A percentile compares a stretch with the other conserved stretches of the same genome.
These are phyloP conservation scores for Lasius fuliginosus DNA, from an alignment of 2,888 invertebrate genomes.

Conservation along the genomic window DNA sequence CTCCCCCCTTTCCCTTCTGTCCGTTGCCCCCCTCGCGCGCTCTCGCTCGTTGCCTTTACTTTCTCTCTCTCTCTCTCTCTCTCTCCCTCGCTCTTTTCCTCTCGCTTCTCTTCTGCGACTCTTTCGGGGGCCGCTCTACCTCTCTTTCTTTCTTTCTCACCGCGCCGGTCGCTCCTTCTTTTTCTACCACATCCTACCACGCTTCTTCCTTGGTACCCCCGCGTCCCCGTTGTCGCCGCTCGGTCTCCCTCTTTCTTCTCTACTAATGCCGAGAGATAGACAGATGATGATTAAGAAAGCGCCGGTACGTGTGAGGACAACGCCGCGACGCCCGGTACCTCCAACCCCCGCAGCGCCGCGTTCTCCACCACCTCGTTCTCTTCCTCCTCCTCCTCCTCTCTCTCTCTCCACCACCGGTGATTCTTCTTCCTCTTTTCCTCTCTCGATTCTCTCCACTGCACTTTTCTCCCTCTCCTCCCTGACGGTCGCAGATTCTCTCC, in stretches of 20 bases:
- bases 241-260: slow-evolving; percentile 71
- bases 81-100: slow-evolving; percentile 56
- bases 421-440: slow-evolving; percentile 53
- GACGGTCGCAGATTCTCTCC: slow-evolving; percentile 49
- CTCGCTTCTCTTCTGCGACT: slow-evolving; percentile 57
- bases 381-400: slow-evolving; percentile 2
- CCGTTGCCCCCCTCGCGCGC: slow-evolving; percentile 56
- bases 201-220: slow-evolving; percentile 47
- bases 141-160: slow-evolving; percentile 65
- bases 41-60: slow-evolving; percentile 56
- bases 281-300: slow-evolving; percentile 86
- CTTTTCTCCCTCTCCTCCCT: slow-evolving; percentile 15
- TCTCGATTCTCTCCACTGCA: slow-evolving; percentile 41
- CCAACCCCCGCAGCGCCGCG: slow-evolving; percentile 39
- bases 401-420: slow-evolving; percentile 29
- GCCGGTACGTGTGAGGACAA: slow-evolving; percentile 84
- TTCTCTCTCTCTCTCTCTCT: slow-evolving; percentile 61
- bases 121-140: slow-evolving; percentile 58
- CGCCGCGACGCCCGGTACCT: slow-evolving; percentile 79
- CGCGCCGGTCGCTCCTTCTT: slow-evolving; percentile 52
- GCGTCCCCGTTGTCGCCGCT: slow-evolving; percentile 45
- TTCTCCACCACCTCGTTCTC: slow-evolving; percentile 12
- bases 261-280: slow-evolving; percentile 84
- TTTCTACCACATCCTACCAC: slow-evolving; percentile 48
- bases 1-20: slow-evolving; percentile 64